These are phyloP conservation scores for Gulo gulo DNA, from an alignment of 2,113 vertebrate genomes.

Conservation along the genomic window DNA sequence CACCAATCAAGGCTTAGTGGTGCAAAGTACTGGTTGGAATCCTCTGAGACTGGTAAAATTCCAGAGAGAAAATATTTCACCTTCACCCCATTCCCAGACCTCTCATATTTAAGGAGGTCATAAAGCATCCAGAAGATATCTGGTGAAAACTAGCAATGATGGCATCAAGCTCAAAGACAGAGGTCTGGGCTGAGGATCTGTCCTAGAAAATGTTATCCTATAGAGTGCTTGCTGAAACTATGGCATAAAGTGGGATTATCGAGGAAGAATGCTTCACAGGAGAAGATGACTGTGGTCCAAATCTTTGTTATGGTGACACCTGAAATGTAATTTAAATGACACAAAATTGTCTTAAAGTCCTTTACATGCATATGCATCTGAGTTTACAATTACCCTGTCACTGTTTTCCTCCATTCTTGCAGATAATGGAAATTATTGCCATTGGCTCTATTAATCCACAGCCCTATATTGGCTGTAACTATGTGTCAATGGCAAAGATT, in stretches of 20 bases:
- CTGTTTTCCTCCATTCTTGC: not conserved
- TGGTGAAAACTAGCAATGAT: not conserved
- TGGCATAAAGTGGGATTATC: not conserved
- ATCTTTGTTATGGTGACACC: not conserved
- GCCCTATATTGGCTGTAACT: not conserved
- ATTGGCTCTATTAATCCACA: not conserved
- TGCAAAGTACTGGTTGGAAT: constrained; percentile 48
- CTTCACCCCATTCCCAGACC: constrained; percentile 29
- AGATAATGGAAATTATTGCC: not conserved
- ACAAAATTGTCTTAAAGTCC: not conserved
- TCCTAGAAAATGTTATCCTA: not conserved
- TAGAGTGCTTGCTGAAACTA: not conserved
- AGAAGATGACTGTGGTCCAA: not conserved
- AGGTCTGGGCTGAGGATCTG: not conserved
- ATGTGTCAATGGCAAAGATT: not conserved
- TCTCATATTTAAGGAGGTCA: not conserved
- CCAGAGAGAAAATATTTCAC: constrained; percentile 65
- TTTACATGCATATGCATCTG: not conserved
- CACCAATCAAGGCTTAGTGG: constrained; percentile 51
- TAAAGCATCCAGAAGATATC: not conserved
- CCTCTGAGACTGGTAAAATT: constrained; percentile 54
- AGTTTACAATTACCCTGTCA: not conserved
- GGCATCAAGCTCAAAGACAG: not conserved
- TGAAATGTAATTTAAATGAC: constrained; percentile 8
- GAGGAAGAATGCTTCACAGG: not conserved